Percentiles rank a stretch among this genome's conserved stretches.
Evolutionary conservation across 2,888 invertebrate genomes (phyloP).

Genomic region (Silvanus unidentatus): DNA sequence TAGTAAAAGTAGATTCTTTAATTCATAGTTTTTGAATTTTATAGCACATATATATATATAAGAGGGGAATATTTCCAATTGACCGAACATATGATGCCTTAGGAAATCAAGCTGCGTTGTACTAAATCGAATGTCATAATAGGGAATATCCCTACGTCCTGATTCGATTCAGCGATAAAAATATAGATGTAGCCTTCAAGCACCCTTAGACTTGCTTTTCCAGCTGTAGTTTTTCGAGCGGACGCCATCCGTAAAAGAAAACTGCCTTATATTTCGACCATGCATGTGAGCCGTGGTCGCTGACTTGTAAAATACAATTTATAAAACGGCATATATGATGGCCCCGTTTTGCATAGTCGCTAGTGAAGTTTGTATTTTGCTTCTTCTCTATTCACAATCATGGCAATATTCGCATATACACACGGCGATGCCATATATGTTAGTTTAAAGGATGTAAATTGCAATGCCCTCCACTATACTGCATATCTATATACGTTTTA

Average conservation of each 20-base stretch:
- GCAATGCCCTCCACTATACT: too few species aligned
- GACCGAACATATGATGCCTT: slow-evolving; percentile 8
- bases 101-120: slow-evolving; percentile 4
- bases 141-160: slow-evolving; percentile 15
- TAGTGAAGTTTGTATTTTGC: slow-evolving; percentile 1
- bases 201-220: slow-evolving; percentile 7
- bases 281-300: slow-evolving; percentile 20
- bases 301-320: slow-evolving; percentile 26
- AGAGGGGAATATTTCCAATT: slow-evolving; percentile 3
- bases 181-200: slow-evolving; percentile 16
- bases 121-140: slow-evolving; percentile 20
- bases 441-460: neutral
- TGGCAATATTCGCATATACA: too few species aligned
- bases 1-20: slow-evolving; percentile 3
- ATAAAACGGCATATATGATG: slow-evolving; percentile 24
- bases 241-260: slow-evolving; percentile 6
- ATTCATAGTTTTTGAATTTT: slow-evolving; percentile 8
- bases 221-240: slow-evolving; percentile 7
- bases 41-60: slow-evolving; percentile 4
- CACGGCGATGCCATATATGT: neutral
- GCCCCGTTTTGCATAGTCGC: slow-evolving; percentile 20
- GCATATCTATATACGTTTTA: too few species aligned
- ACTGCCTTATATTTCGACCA: slow-evolving; percentile 8
- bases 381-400: too few species aligned
- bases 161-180: slow-evolving; percentile 20